Conservation (phyloP, 2,888 invertebrate genomes). For the Sabellastarte sp. region DNA sequence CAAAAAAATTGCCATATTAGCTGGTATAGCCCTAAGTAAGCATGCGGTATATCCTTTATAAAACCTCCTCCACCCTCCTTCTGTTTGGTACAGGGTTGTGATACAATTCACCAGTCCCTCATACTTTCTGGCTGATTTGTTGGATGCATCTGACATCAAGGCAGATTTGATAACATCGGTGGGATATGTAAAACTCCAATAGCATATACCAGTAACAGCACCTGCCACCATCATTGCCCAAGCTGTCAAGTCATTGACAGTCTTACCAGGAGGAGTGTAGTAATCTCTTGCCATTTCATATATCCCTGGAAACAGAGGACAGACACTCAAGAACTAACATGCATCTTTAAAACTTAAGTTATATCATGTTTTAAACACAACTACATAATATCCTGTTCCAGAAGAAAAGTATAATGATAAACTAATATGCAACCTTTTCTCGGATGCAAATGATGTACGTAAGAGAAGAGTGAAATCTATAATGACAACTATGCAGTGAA, state of each 20-base stretch:
- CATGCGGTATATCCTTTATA: slow-evolving; percentile 29
- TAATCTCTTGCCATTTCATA: slow-evolving; percentile 20
- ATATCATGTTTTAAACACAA: no score
- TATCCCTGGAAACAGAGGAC: slow-evolving; percentile 25
- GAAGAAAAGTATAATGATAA: no score
- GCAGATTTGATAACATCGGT: slow-evolving; percentile 33
- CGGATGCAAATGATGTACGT: no score
- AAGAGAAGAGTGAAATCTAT: no score
- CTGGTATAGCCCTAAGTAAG: slow-evolving; percentile 31
- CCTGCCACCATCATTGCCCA: slow-evolving; percentile 23
- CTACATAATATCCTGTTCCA: no score
- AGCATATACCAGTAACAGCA: slow-evolving; percentile 25
- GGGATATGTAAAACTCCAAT: slow-evolving; percentile 33
- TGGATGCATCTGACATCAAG: slow-evolving; percentile 28
- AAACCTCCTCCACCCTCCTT: slow-evolving; percentile 28
- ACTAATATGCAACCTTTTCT: no score
- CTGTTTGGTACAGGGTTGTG: slow-evolving; percentile 23
- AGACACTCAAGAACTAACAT: no score
- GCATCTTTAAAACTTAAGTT: no score
- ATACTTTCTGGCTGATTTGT: slow-evolving; percentile 17
- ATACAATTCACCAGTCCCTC: slow-evolving; percentile 24
- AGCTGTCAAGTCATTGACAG: slow-evolving; percentile 15
- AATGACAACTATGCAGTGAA: no score
- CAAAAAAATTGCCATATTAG: slow-evolving; percentile 28
- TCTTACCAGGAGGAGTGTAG: slow-evolving; percentile 20